Evolutionary conservation across 2,888 invertebrate genomes (phyloP), one percentile per base, ranked within the genome.

Genomic region (Phengaris arion): DNA sequence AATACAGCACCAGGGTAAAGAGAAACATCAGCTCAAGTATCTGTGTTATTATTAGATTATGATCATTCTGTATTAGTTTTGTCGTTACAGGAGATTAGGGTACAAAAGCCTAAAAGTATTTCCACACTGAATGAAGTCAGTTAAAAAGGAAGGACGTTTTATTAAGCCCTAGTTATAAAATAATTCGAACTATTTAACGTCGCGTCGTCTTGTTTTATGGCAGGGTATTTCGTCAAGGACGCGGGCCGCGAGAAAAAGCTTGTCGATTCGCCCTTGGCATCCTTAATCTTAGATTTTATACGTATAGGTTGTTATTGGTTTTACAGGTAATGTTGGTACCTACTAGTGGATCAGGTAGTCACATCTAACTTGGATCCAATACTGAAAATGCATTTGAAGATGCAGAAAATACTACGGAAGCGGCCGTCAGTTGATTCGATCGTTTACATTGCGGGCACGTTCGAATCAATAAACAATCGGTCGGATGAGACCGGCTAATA

Each of bases 381-480:
- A 52, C 48, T 48, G 57, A 57, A 15, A 57, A 57, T 57, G 35
- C 13, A 64, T 64, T 35, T 12, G 64, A 52, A 10, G 52, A 45
- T 12, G 64, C 64, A 64, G 64, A 64, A 54, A 51, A 13, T 13
- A n/a, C 68, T 69, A 22, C 74, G 74, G 57, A 73, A 73, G 77
- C 68, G 13, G 54, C 13, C 51, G 46, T 45, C 15, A 15, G 45
- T 15, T 7, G 51, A 70, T 35, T 12, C n/a, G 72, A n/a, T 72
- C 54, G 70, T 79, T 77, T 72, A 57, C 22, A 79, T 76, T 75
- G 76, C 75, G 64, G 51, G 76, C 77, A 79, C 77, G 79, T 78
- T 59, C 75, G 74, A 76, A 76, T 79, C 75, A 76, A 78, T 76
- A 78, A 79, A 77, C 74, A 76, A 77, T 75, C 76, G 76, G 77